Percentiles rank a stretch among this genome's conserved stretches.
phyloP scores from a whole-genome alignment of 2,797 vertebrate genomes.

The Lutra lutra region DNA sequence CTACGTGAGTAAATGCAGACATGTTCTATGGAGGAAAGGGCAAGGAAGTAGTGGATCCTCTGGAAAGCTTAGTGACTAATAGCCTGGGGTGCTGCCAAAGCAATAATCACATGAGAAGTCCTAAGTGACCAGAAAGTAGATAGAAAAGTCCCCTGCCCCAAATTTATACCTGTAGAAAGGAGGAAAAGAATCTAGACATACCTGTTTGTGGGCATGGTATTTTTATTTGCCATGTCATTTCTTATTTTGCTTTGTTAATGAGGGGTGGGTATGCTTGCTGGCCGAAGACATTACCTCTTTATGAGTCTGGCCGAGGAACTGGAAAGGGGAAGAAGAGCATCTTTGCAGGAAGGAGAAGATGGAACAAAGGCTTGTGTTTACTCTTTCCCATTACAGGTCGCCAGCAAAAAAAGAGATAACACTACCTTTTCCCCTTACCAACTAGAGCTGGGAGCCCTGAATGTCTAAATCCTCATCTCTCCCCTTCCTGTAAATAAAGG shows the following conservation, averaged over 20 bases:
- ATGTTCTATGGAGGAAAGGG: neutral
- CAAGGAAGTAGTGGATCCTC: neutral
- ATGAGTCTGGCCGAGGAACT: neutral
- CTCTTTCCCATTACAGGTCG: conserved; percentile 80
- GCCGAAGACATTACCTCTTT: neutral
- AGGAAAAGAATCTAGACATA: neutral
- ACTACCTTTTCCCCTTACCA: neutral
- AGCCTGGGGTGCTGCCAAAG: neutral
- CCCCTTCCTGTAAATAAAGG: conserved; percentile 83
- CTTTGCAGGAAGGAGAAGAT: neutral
- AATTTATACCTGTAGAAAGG: neutral
- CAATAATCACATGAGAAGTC: neutral
- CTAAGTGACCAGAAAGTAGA: neutral
- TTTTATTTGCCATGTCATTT: neutral
- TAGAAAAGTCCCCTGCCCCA: neutral
- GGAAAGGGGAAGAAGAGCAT: neutral
- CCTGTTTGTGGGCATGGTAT: neutral
- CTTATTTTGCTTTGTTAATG: conserved; percentile 4
- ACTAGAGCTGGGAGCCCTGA: neutral
- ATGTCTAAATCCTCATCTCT: conserved; percentile 24
- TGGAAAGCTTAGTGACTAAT: neutral
- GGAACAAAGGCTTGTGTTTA: neutral
- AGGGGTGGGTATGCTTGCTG: neutral
- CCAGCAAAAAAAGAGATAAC: conserved; percentile 87
- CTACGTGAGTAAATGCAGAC: conserved; percentile 88